Conservation (phyloP, 2,113 vertebrate species). For the Coracopsis vasa region DNA sequence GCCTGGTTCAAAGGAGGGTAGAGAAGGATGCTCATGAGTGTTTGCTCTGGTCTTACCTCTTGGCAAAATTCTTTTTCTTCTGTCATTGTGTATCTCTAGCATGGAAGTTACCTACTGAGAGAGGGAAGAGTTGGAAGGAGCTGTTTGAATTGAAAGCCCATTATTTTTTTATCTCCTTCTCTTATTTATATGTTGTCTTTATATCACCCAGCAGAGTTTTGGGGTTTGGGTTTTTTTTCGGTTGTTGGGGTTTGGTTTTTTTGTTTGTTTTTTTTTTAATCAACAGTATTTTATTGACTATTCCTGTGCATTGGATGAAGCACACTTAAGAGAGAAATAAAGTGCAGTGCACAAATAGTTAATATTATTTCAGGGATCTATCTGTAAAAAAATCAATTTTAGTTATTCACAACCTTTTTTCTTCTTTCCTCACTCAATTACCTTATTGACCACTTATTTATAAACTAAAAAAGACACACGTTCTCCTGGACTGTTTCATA, state of each 20-base stretch:
- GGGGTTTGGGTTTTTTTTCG: neutral
- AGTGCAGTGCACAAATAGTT: neutral
- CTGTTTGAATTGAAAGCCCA: fast-evolving
- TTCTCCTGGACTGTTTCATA: neutral
- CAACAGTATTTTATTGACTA: neutral
- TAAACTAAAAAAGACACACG: conserved; percentile 24
- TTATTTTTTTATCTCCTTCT: neutral
- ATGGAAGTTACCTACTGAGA: neutral
- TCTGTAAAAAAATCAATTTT: conserved; percentile 63
- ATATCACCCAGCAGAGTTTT: neutral
- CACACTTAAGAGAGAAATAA: neutral
- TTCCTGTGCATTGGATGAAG: neutral
- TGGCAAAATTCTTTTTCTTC: neutral
- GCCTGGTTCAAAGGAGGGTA: neutral
- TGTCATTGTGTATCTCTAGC: neutral
- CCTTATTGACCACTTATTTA: conserved; percentile 68
- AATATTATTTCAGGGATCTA: conserved; percentile 9
- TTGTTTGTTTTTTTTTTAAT: no score
- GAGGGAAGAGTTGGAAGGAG: neutral
- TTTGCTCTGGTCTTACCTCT: neutral
- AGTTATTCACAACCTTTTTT: conserved; percentile 57
- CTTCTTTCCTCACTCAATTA: conserved; percentile 66
- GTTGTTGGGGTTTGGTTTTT: no score
- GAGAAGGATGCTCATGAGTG: neutral
- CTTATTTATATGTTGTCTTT: neutral